Evolutionary conservation across 2,888 invertebrate species (phyloP), one percentile per base, ranked within the genome.

Genomic region (Stenoptilia bipunctidactyla): DNA sequence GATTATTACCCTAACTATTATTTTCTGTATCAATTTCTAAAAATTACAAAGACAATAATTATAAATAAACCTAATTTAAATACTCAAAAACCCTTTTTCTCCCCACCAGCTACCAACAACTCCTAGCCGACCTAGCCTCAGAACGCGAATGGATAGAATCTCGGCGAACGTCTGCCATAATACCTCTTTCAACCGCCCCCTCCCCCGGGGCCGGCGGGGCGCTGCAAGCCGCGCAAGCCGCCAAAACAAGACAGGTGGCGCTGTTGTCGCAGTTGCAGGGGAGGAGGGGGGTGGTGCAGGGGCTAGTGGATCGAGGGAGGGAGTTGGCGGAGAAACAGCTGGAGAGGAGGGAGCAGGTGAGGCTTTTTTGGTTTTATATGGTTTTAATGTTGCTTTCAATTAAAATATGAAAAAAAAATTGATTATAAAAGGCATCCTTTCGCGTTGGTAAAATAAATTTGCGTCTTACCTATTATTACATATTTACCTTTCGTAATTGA

Each of bases 81-180:
- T n/a, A n/a, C n/a, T n/a, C n/a, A n/a, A n/a, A n/a, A n/a, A n/a
- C n/a, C n/a, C n/a, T n/a, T n/a, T 30, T 30, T 30, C 4, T 12
- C 10, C 13, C 2, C 14, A 34, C 0, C 56, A 83, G 83, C 50
- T 90, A 92, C 62, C 96, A 98, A 74, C 96, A 97, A 66, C 97
- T 97, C 70, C 91, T 92, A 1, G 96, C 97, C 56, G 97, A 97
- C 61, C 87, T 97, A 36, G 93, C 95, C 37, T 91, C 92, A 1
- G 98, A 99, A 66, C 85, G 96, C 54, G 96, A 94, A 61, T 99
- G 98, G 98, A 93, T 98, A 48, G 90, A 91, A 30, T 98, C 98
- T 68, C 94, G 96, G 45, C 94, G 0, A 87, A 91, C 0, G 96
- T 85, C 89, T 0, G 92, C 94, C 0, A n/a, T n/a, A n/a, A n/a